Evolutionary conservation across 1,140 invertebrate species (phyloP), one percentile per base, ranked within the genome.

Genomic region (Halictus rubicundus): DNA sequence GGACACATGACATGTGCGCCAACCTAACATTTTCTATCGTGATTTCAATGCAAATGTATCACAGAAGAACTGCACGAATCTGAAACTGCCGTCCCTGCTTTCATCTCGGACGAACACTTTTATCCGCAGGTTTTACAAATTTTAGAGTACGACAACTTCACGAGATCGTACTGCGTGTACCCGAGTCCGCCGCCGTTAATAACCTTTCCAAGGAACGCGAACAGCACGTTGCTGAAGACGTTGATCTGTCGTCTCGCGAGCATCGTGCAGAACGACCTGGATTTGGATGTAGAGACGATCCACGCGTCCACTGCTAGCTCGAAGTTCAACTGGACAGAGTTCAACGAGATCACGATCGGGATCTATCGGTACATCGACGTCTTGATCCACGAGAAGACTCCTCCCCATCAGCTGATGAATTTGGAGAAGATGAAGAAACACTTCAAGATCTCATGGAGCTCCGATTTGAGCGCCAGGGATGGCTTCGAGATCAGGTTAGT

Each of bases 81-180:
- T 12, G 42, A 14, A 19, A 52, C 19, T 19, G 16, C 6, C 16
- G 16, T 52, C 49, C 16, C 46, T 5, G 16, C 12, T 52, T 52
- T 52, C 19, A 52, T 52, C 49, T 6, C 27, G 61, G 25, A 37
- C 16, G 37, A 21, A 64, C 21, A 16, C 4, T 46, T n/a, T 16
- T 25, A 69, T 63, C 25, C 68, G 39, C 68, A 92, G 90, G 87
- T 85, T 2, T 49, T 92, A 27, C 88, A 90, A 21, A 88, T 92
- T 69, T 71, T 92, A 27, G 91, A 91, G 59, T 90, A 82, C 49
- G 84, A 90, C 23, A 92, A 92, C 81, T 91, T 92, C 72, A 89
- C 88, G 25, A 57, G 70, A 63, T 74, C 81, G 32, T 91, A 91
- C 61, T 92, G 91, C 76, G 71, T 10, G 46, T 68, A 87, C 21